Conservation (phyloP, 1,140 invertebrate genomes). For the Drosophila biarmipes region DNA sequence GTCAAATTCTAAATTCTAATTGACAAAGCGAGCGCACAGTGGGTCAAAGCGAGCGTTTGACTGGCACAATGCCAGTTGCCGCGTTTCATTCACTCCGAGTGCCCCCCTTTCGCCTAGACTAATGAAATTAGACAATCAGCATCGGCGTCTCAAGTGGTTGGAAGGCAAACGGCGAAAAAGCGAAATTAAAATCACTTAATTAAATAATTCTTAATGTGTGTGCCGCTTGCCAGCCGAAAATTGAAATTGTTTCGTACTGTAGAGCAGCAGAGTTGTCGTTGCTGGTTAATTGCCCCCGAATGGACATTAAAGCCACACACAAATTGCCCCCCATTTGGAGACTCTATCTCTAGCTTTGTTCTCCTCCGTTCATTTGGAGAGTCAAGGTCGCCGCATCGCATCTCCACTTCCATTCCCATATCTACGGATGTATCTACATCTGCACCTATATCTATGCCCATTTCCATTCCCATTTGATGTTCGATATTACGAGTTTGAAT, state of each 20-base stretch:
- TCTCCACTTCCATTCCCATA: slow-evolving; percentile 6
- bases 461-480: slow-evolving; percentile 26
- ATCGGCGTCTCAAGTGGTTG: slow-evolving; percentile 38
- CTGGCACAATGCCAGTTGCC: slow-evolving; percentile 64
- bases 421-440: too few relatives aligned
- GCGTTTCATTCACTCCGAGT: slow-evolving; percentile 56
- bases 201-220: slow-evolving; percentile 80
- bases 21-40: slow-evolving; percentile 60
- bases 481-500: slow-evolving; percentile 28
- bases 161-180: slow-evolving; percentile 26
- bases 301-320: slow-evolving; percentile 32
- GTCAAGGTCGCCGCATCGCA: slow-evolving; percentile 3
- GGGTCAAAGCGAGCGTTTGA: slow-evolving; percentile 46
- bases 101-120: slow-evolving; percentile 46
- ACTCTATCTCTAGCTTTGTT: slow-evolving; percentile 15
- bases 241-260: slow-evolving; percentile 13
- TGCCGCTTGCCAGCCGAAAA: slow-evolving; percentile 17
- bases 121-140: slow-evolving; percentile 83
- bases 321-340: slow-evolving; percentile 13
- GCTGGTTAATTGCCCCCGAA: slow-evolving; percentile 67
- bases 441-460: neutral
- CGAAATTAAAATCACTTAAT: slow-evolving; percentile 80
- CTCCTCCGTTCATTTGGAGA: slow-evolving; percentile 9
- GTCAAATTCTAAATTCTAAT: slow-evolving; percentile 77
- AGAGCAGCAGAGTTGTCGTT: slow-evolving; percentile 48